Evolutionary conservation across 2,888 invertebrate genomes (phyloP), one percentile per base, ranked within the genome.

Genomic region (Hyles lineata): DNA sequence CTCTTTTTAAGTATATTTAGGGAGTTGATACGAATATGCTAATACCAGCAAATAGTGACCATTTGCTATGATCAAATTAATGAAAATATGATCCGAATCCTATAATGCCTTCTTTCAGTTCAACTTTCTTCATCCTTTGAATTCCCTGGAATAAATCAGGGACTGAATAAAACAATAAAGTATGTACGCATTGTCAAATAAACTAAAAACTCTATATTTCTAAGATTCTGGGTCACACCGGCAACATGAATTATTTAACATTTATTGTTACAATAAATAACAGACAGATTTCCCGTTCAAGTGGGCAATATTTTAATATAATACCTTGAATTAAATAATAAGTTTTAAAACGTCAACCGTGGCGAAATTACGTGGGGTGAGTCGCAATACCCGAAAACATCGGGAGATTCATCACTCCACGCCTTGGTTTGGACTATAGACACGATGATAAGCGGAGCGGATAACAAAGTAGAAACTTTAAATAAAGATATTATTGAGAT

Each of bases 341-440:
- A 67, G 67, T 67, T 67, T 67, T 67, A 67, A 67, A 67, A 67
- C 67, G 67, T 67, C 67, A 67, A 11, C 67, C 67, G 67, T 67
- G 23, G 43, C 50, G 67, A 67, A 67, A 67, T 67, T 67, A 50
- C 23, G 43, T 43, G 17, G 50, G 23, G 70, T 58, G 32, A 21
- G 70, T 25, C 43, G 71, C 59, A 60, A 70, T 74, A 73, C 74
- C 72, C 72, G 70, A 74, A 75, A 75, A 75, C 74, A 75, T 74
- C 73, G 70, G 71, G 21, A 60, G 71, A 74, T 75, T 75, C 72
- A 74, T 74, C 74, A 74, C 73, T 74, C 74, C 70, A 74, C 72
- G 71, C 71, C 52, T 70, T 70, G 21, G 35, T 58, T 58, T 35
- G 15, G 15, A 5, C n/a, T 29, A 2, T 6, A 7, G 0, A 19